Evolutionary conservation across 2,888 invertebrate genomes (phyloP).

Genomic region (Eristalis intricaria): DNA sequence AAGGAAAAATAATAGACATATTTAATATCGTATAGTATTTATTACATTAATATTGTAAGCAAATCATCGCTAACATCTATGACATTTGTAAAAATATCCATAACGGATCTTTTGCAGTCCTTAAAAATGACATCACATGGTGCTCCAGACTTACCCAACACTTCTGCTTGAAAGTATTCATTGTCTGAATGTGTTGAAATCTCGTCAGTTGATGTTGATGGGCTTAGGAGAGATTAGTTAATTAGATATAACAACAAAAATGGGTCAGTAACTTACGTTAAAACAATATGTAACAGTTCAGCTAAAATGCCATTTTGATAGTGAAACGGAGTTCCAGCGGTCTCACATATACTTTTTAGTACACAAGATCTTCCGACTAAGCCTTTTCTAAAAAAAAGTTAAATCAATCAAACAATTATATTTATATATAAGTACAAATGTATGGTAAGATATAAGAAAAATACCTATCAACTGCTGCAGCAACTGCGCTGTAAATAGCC

Average conservation of each 20-base stretch:
- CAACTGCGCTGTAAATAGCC: slow-evolving; percentile 86
- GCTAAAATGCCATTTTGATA: slow-evolving; percentile 87
- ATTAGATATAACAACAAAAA: neutral
- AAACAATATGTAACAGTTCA: slow-evolving; percentile 87
- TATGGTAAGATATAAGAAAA: neutral
- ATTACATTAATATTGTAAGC: neutral
- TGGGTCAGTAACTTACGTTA: slow-evolving; percentile 84
- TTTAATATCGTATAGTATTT: neutral
- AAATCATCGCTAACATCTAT: slow-evolving; percentile 28
- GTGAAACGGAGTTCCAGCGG: slow-evolving; percentile 85
- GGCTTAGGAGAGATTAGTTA: slow-evolving; percentile 80
- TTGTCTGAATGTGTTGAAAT: slow-evolving; percentile 86
- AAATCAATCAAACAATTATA: neutral
- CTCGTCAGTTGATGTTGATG: slow-evolving; percentile 86
- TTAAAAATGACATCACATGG: slow-evolving; percentile 77
- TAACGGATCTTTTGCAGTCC: slow-evolving; percentile 76
- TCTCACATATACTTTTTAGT: slow-evolving; percentile 88
- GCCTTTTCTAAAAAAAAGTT: slow-evolving; percentile 82
- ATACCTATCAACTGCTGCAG: slow-evolving; percentile 84
- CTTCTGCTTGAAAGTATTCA: slow-evolving; percentile 89
- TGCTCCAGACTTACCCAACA: slow-evolving; percentile 83
- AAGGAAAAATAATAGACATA: neutral
- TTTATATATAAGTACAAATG: neutral
- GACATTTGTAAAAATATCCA: slow-evolving; percentile 77
- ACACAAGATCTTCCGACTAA: slow-evolving; percentile 86